phyloP scores from a whole-genome alignment of 2,113 vertebrate species.

The Chionis minor region DNA sequence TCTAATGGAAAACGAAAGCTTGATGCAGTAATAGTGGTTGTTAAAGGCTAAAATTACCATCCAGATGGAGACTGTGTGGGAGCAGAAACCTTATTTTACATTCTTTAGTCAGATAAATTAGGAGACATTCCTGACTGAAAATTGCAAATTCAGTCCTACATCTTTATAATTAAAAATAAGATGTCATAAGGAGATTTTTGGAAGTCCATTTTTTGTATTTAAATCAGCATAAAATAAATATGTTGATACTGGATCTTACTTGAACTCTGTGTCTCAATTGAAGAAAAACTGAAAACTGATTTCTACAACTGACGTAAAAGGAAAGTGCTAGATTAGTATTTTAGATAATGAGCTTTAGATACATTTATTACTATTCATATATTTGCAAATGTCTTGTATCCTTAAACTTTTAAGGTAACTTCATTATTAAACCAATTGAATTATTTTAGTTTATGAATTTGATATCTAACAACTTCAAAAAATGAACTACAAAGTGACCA shows the following conservation, averaged over 20 bases:
- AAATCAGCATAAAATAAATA: not conserved
- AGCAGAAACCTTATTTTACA: not conserved
- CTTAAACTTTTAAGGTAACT: not conserved
- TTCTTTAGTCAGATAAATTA: not conserved
- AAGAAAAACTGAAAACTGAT: slow-evolving; percentile 38
- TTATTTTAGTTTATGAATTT: not conserved
- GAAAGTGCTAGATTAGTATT: not conserved
- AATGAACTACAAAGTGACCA: not conserved
- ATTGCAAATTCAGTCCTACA: not conserved
- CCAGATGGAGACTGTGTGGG: not conserved
- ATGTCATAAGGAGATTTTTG: not conserved
- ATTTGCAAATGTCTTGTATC: not conserved
- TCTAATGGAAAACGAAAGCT: not conserved
- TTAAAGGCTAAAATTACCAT: not conserved
- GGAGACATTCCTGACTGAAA: not conserved
- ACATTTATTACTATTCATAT: not conserved
- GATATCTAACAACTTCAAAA: not conserved
- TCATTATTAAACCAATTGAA: not conserved
- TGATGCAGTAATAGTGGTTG: not conserved
- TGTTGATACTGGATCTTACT: not conserved
- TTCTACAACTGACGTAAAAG: not conserved
- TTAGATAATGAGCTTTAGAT: not conserved
- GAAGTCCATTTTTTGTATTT: not conserved
- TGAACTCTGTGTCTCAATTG: not conserved
- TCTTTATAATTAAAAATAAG: not conserved